A percentile compares a stretch with the other conserved stretches of the same genome.
phyloP scores from a whole-genome alignment of 2,797 vertebrate species.

The Prionace glauca region DNA sequence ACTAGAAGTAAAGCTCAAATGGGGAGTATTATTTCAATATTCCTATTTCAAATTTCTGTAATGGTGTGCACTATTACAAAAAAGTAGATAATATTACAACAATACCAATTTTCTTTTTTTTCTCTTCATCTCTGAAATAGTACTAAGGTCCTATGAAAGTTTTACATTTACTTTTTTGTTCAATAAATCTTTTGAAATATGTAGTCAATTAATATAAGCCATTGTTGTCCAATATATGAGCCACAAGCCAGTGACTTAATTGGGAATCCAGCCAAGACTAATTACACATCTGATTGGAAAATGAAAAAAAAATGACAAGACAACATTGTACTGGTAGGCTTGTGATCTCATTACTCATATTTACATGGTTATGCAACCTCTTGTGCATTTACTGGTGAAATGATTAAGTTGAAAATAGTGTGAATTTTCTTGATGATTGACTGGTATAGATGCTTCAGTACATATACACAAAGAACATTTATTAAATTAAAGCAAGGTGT shows the following conservation, averaged over 20 bases:
- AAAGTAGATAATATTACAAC: not conserved
- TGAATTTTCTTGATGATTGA: not conserved
- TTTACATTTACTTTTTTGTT: not conserved
- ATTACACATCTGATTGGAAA: not conserved
- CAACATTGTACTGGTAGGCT: not conserved
- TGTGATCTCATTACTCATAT: no score
- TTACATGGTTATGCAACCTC: not conserved
- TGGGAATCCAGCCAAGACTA: not conserved
- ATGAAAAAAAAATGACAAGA: not conserved
- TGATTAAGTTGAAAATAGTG: not conserved
- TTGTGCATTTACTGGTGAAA: not conserved
- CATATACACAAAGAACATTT: slow-evolving; percentile 36
- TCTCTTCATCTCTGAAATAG: not conserved
- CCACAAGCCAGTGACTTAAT: not conserved
- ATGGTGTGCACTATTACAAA: not conserved
- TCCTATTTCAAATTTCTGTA: not conserved
- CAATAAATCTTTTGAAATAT: not conserved
- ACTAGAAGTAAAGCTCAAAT: not conserved
- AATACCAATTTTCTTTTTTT: not conserved
- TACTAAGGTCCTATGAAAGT: not conserved
- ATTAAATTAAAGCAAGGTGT: slow-evolving; percentile 44
- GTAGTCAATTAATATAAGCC: not conserved
- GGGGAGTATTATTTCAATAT: not conserved
- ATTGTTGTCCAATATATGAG: not conserved
- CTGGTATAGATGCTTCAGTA: not conserved